Conservation (phyloP, 2,797 vertebrate genomes). For the Acrocephalus scirpaceus region DNA sequence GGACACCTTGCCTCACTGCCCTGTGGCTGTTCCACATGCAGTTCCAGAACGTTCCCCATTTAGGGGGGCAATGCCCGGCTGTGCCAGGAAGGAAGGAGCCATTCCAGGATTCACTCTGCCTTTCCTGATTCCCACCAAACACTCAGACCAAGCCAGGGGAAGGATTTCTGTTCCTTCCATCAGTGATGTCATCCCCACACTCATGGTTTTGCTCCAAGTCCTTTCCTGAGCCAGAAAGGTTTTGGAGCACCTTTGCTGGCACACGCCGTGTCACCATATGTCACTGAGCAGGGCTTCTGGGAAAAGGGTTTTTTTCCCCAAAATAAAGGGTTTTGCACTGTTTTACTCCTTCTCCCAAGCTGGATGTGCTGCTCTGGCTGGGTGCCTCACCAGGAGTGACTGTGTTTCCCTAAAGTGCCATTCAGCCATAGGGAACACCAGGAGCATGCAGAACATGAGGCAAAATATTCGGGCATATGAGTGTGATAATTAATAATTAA, state of each 20-base stretch:
- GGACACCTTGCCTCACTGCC: not conserved
- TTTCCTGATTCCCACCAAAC: not conserved
- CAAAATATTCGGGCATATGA: not conserved
- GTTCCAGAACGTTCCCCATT: fast-evolving
- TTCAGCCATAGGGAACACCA: not conserved
- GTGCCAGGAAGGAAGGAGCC: not conserved
- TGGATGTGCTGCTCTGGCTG: not conserved
- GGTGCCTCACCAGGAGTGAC: not conserved
- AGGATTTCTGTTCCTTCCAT: not conserved
- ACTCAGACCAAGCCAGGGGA: not conserved
- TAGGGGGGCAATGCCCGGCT: fast-evolving
- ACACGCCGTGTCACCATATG: not conserved
- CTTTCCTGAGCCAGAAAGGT: not conserved
- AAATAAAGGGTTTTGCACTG: not conserved
- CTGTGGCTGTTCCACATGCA: fast-evolving
- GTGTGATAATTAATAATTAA: not conserved
- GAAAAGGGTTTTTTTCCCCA: not conserved
- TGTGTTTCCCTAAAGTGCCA: fast-evolving
- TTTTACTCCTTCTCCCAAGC: not conserved
- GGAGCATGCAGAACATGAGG: fast-evolving
- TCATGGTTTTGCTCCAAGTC: not conserved
- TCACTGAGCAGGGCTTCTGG: not conserved
- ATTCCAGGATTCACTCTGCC: fast-evolving
- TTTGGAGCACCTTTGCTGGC: conserved; percentile 11
- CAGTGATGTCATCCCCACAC: not conserved